Evolutionary conservation across 2,797 vertebrate genomes (phyloP).

Genomic region (Macrochelys suwanniensis): DNA sequence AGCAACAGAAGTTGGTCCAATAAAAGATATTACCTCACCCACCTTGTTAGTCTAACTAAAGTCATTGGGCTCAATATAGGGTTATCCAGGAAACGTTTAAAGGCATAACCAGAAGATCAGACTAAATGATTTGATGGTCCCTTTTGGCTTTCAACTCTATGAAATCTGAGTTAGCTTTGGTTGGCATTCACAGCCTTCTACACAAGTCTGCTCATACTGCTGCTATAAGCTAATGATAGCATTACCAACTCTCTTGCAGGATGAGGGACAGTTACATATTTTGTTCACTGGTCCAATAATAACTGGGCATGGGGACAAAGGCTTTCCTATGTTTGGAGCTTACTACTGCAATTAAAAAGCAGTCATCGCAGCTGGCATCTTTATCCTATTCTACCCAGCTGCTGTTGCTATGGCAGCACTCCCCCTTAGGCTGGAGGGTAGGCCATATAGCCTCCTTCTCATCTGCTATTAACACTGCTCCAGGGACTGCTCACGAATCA

Average conservation of each 20-base stretch:
- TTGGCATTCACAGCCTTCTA: rapidly evolving
- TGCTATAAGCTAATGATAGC: background rate
- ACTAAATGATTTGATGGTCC: background rate
- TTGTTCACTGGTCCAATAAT: background rate
- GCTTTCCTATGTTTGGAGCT: background rate
- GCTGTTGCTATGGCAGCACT: constrained; percentile 67
- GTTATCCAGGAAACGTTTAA: background rate
- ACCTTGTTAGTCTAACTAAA: background rate
- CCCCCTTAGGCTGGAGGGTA: background rate
- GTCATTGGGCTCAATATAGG: background rate
- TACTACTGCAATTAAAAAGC: constrained; percentile 1
- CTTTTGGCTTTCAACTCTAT: background rate
- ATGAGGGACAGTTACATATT: constrained; percentile 34
- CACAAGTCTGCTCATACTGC: background rate
- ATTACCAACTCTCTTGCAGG: rapidly evolving
- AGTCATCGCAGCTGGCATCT: constrained; percentile 63
- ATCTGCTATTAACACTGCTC: constrained; percentile 1
- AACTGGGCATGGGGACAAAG: background rate
- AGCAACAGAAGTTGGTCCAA: background rate
- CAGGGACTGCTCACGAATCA: background rate
- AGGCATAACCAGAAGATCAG: background rate
- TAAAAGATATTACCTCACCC: background rate
- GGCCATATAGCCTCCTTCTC: constrained; percentile 16
- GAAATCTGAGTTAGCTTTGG: rapidly evolving
- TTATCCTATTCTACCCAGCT: constrained; percentile 30